Percentiles rank a stretch among this genome's conserved stretches.
These are phyloP conservation scores for Oncorhynchus clarkii DNA, from an alignment of 2,113 vertebrate species.

Conservation along the genomic window DNA sequence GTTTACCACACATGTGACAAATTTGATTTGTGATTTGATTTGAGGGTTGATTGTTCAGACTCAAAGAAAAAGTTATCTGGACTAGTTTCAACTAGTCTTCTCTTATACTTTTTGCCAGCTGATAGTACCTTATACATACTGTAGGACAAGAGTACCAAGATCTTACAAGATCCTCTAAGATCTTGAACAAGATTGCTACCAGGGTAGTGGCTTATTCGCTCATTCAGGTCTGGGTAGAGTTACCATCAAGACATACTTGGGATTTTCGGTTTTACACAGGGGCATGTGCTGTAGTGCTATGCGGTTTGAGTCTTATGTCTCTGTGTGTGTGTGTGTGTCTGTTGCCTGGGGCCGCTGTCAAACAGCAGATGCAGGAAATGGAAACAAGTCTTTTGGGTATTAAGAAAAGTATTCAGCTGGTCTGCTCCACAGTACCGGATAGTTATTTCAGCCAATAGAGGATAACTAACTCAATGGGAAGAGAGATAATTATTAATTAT, in stretches of 20 bases:
- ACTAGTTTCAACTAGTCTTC: too few species aligned
- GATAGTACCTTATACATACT: too few species aligned
- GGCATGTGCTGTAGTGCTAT: too few species aligned
- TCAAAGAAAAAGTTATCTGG: too few species aligned
- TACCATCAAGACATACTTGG: neutral
- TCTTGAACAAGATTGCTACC: too few species aligned
- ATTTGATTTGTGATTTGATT: too few species aligned
- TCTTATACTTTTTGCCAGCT: too few species aligned
- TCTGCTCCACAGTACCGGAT: conserved; percentile 24
- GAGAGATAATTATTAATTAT: conserved; percentile 22
- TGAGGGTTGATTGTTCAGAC: too few species aligned
- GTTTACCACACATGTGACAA: too few species aligned
- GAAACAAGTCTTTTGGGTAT: conserved; percentile 29
- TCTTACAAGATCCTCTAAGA: too few species aligned
- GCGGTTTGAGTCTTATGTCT: neutral
- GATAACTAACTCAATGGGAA: neutral
- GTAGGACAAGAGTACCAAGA: too few species aligned
- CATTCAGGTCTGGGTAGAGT: neutral
- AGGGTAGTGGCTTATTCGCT: too few species aligned
- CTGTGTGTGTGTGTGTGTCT: neutral
- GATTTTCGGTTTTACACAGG: neutral
- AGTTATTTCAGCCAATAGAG: conserved; percentile 13
- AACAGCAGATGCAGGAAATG: conserved; percentile 45
- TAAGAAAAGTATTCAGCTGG: conserved; percentile 31
- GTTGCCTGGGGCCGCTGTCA: conserved; percentile 1